Evolutionary conservation across 2,888 invertebrate species (phyloP).

Genomic region (Tetragonula carbonaria): DNA sequence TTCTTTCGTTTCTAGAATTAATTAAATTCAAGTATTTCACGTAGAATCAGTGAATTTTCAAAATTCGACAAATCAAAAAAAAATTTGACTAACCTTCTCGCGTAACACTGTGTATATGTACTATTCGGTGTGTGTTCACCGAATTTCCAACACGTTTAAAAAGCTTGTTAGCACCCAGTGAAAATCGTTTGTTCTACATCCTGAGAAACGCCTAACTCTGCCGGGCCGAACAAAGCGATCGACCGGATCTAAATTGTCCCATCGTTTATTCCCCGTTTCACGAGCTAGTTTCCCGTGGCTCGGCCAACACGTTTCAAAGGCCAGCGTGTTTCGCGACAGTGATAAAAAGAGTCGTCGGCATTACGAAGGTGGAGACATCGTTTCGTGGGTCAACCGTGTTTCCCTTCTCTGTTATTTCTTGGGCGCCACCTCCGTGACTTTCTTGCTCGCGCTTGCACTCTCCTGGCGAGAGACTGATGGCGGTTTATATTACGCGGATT

Average conservation of each 20-base stretch:
- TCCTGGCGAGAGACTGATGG: slow-evolving; percentile 77
- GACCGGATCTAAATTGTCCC: slow-evolving; percentile 51
- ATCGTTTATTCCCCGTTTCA: slow-evolving; percentile 24
- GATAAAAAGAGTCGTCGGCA: slow-evolving; percentile 70
- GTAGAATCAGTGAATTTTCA: no score
- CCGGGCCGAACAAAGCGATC: slow-evolving; percentile 52
- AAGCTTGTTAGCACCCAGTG: slow-evolving; percentile 39
- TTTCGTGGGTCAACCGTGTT: slow-evolving; percentile 52
- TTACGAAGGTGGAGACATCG: slow-evolving; percentile 75
- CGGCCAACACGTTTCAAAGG: slow-evolving; percentile 41
- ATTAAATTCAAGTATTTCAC: no score
- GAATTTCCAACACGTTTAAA: slow-evolving; percentile 23
- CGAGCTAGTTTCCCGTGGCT: slow-evolving; percentile 18
- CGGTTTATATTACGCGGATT: slow-evolving; percentile 80
- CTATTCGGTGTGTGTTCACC: background rate
- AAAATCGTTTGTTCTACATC: background rate
- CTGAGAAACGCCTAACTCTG: slow-evolving; percentile 40
- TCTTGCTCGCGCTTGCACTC: slow-evolving; percentile 52
- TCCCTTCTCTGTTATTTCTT: slow-evolving; percentile 46
- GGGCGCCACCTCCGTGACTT: slow-evolving; percentile 12
- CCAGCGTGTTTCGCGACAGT: slow-evolving; percentile 64
- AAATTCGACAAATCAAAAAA: no score
- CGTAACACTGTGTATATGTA: background rate
- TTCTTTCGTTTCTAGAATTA: no score
- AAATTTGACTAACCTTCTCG: no score